Evolutionary conservation across 2,113 vertebrate genomes (phyloP).

Genomic region (Antigone vipio): DNA sequence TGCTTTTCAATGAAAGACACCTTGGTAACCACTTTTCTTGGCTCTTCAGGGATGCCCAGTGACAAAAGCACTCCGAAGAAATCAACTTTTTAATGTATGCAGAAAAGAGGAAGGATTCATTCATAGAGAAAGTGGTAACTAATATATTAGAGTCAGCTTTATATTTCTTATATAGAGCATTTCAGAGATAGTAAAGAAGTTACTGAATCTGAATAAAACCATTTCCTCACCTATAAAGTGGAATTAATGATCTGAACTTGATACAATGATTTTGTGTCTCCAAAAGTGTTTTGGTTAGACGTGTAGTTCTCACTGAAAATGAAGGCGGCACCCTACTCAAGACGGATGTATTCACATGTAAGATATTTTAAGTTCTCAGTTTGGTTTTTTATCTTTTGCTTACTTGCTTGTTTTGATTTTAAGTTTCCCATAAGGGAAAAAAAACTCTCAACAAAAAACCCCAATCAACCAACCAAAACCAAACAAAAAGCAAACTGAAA

Average conservation of each 20-base stretch:
- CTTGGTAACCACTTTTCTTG: not conserved
- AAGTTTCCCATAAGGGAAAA: not conserved
- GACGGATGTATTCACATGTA: not conserved
- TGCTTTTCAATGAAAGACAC: not conserved
- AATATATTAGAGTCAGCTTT: not conserved
- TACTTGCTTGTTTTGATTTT: not conserved
- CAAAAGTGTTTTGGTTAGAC: not conserved
- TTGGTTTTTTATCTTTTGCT: not conserved
- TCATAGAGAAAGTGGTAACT: not conserved
- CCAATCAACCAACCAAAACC: rapidly evolving
- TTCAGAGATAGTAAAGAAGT: not conserved
- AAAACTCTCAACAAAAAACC: no score
- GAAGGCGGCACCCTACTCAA: not conserved
- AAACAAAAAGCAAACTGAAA: not conserved
- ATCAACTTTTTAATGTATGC: rapidly evolving
- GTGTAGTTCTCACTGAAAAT: not conserved
- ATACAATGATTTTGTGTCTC: not conserved
- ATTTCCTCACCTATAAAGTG: not conserved
- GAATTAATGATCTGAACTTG: not conserved
- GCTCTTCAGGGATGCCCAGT: not conserved
- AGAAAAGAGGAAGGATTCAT: not conserved
- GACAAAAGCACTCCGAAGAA: not conserved
- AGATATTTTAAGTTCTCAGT: not conserved
- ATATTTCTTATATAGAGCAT: not conserved
- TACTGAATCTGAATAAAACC: not conserved